phyloP scores from a whole-genome alignment of 2,113 vertebrate genomes.

The Australoheros scitulus region DNA sequence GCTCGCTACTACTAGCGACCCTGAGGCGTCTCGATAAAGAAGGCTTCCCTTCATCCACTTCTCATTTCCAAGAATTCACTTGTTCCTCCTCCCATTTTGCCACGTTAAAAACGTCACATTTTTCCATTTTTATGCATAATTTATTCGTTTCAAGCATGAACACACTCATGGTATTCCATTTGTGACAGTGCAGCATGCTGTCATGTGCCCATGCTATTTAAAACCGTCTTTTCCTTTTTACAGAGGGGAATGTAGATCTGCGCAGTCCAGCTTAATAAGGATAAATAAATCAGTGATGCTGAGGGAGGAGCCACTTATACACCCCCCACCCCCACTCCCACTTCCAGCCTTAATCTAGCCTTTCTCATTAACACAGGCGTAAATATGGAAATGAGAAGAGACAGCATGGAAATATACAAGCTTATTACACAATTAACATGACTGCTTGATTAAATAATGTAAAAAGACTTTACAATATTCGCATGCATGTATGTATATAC shows the following conservation, averaged over 20 bases:
- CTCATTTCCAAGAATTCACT: slow-evolving; percentile 45
- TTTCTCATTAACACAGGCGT: slow-evolving; percentile 65
- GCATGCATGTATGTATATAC: slow-evolving; percentile 18
- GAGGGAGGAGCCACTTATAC: slow-evolving; percentile 49
- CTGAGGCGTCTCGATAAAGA: slow-evolving; percentile 30
- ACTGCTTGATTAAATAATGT: slow-evolving; percentile 73
- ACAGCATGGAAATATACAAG: slow-evolving; percentile 73
- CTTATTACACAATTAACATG: slow-evolving; percentile 75
- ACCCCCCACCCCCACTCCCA: slow-evolving; percentile 27
- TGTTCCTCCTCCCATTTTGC: not conserved
- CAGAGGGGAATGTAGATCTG: slow-evolving; percentile 35
- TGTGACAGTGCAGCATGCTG: not conserved
- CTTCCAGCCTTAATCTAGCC: slow-evolving; percentile 60
- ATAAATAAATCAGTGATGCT: slow-evolving; percentile 65
- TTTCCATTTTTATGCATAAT: slow-evolving; percentile 17
- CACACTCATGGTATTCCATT: not conserved
- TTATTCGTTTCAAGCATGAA: not conserved
- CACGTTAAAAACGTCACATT: not conserved
- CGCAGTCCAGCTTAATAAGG: slow-evolving; percentile 47
- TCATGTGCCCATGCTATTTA: slow-evolving; percentile 28
- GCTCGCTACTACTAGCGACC: slow-evolving; percentile 11
- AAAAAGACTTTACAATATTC: slow-evolving; percentile 58
- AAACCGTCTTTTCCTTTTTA: slow-evolving; percentile 22
- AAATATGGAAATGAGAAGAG: slow-evolving; percentile 76
- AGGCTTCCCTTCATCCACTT: slow-evolving; percentile 27